phyloP scores from a whole-genome alignment of 2,113 vertebrate genomes.

The Clupea harengus region DNA sequence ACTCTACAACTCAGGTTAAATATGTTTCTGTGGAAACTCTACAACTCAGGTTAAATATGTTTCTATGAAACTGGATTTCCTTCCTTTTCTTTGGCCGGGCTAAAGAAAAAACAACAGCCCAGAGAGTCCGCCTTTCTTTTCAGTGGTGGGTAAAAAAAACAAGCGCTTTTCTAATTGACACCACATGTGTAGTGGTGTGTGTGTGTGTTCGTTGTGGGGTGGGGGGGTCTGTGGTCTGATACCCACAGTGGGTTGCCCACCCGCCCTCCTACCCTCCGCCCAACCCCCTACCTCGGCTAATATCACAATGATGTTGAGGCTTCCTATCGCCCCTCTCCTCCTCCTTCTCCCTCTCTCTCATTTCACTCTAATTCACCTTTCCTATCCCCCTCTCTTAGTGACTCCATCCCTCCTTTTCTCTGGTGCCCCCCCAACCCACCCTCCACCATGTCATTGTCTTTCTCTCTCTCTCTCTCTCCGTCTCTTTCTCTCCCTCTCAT shows the following conservation, averaged over 20 bases:
- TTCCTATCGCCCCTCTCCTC: slow-evolving; percentile 9
- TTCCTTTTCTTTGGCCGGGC: slow-evolving; percentile 45
- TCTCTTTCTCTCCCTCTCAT: not conserved
- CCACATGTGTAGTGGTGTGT: slow-evolving; percentile 42
- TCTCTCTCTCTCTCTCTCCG: not conserved
- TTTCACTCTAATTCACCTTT: not conserved
- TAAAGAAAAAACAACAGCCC: slow-evolving; percentile 50
- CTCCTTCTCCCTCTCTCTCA: not conserved
- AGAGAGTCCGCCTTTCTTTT: slow-evolving; percentile 50
- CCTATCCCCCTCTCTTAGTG: not conserved
- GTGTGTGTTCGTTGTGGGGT: slow-evolving; percentile 20
- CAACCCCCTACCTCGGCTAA: slow-evolving; percentile 31
- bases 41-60: slow-evolving; percentile 19
- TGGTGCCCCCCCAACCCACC: not conserved
- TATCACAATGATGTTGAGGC: slow-evolving; percentile 35
- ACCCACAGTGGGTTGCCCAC: slow-evolving; percentile 36
- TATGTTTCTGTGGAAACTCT: slow-evolving; percentile 43
- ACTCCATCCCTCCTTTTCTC: not conserved
- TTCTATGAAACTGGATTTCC: slow-evolving; percentile 52
- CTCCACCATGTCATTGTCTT: not conserved
- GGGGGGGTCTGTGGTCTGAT: slow-evolving; percentile 35
- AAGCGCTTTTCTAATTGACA: slow-evolving; percentile 53
- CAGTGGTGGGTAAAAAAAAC: slow-evolving; percentile 51
- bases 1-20: slow-evolving; percentile 22
- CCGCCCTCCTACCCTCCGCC: slow-evolving; percentile 1